Conservation (phyloP, 2,113 vertebrate genomes). For the Galemys pyrenaicus region DNA sequence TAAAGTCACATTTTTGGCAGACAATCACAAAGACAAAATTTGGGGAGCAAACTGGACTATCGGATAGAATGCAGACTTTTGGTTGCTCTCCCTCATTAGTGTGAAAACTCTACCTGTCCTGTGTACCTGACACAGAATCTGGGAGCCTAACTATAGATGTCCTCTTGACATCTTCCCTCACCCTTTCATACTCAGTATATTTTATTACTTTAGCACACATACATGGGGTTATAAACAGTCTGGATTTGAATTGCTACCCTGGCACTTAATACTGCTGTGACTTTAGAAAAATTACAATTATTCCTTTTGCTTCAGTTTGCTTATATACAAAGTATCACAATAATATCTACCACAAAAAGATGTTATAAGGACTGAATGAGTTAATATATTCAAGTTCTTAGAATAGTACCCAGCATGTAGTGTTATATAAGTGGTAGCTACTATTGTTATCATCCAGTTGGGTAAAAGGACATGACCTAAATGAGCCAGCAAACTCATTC, state of each 20-base stretch:
- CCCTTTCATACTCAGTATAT: not conserved
- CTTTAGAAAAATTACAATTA: not conserved
- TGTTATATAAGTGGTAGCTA: constrained; percentile 4
- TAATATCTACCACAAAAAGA: not conserved
- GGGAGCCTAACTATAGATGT: not conserved
- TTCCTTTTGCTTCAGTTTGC: constrained; percentile 4
- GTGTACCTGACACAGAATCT: not conserved
- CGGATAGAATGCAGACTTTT: not conserved
- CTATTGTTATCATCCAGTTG: constrained; percentile 1
- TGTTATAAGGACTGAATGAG: not conserved
- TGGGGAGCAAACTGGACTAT: not conserved
- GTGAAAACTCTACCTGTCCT: not conserved
- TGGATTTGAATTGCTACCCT: not conserved
- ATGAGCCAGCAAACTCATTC: not conserved
- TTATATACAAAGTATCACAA: constrained; percentile 13
- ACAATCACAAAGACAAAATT: not conserved
- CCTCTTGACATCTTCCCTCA: not conserved
- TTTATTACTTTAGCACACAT: not conserved
- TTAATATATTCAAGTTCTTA: not conserved
- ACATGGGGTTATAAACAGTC: not conserved
- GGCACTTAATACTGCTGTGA: not conserved
- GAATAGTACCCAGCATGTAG: not conserved
- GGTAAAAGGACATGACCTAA: not conserved
- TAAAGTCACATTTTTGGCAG: constrained; percentile 79
- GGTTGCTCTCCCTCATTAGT: not conserved